phyloP scores from a whole-genome alignment of 2,888 invertebrate genomes.

The Lithophane socia region DNA sequence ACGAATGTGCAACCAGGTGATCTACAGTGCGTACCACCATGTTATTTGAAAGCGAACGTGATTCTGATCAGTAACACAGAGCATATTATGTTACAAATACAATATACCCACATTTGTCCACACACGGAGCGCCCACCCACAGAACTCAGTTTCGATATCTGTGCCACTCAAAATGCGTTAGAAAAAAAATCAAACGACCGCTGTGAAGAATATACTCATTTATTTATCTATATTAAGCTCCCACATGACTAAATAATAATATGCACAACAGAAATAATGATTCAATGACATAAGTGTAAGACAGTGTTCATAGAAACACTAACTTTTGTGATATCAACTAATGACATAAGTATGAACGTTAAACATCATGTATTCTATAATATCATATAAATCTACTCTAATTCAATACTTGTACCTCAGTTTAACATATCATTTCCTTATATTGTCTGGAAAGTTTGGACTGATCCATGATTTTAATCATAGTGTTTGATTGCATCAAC shows the following conservation, averaged over 20 bases:
- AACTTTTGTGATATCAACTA: constrained; percentile 62
- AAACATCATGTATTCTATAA: constrained; percentile 71
- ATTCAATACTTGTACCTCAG: constrained; percentile 81
- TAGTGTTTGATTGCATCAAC: constrained; percentile 73
- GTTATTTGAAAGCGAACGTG: constrained; percentile 64
- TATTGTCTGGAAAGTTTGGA: constrained; percentile 78
- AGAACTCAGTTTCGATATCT: constrained; percentile 58
- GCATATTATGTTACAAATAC: constrained; percentile 48
- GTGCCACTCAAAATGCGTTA: constrained; percentile 67
- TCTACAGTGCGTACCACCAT: constrained; percentile 64
- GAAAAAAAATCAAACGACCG: constrained; percentile 87
- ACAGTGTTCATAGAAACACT: constrained; percentile 62
- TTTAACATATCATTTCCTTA: constrained; percentile 75
- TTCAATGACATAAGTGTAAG: constrained; percentile 66
- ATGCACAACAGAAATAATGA: constrained; percentile 75
- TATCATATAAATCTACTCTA: constrained; percentile 73
- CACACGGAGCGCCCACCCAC: constrained; percentile 55
- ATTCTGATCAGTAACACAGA: constrained; percentile 58
- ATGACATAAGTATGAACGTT: constrained; percentile 70
- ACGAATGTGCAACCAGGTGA: constrained; percentile 56
- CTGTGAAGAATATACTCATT: constrained; percentile 87
- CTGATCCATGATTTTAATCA: constrained; percentile 70
- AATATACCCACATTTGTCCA: constrained; percentile 65
- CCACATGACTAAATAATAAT: constrained; percentile 79
- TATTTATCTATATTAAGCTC: constrained; percentile 84